Conservation (phyloP, 2,797 vertebrate genomes). For the Protosalanx chinensis region DNA sequence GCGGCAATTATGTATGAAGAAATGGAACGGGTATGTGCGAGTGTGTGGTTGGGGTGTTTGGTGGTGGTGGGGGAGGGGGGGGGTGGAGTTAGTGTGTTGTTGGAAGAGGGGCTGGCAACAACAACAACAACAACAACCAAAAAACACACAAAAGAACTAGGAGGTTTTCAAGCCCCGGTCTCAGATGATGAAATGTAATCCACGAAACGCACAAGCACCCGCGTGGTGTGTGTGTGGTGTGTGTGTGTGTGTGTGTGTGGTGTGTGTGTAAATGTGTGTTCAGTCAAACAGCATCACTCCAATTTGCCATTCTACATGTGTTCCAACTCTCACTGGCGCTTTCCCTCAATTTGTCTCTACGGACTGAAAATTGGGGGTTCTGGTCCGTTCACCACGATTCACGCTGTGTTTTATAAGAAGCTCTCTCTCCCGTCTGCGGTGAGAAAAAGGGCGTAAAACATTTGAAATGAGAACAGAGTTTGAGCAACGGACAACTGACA, state of each 20-base stretch:
- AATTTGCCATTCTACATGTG: conserved; percentile 7
- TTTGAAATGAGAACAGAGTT: background rate
- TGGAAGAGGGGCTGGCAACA: too few relatives aligned
- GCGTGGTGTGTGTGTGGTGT: conserved; percentile 22
- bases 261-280: conserved; percentile 39
- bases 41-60: too few relatives aligned
- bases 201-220: conserved; percentile 42
- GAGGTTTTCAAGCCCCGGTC: too few relatives aligned
- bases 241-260: conserved; percentile 1
- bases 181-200: too few relatives aligned
- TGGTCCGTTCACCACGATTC: conserved; percentile 21
- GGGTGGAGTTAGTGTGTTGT: conserved; percentile 16
- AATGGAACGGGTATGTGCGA: background rate
- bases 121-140: too few relatives aligned
- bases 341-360: background rate
- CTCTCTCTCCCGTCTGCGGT: too few relatives aligned
- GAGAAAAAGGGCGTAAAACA: background rate
- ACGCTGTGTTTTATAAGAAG: conserved; percentile 2
- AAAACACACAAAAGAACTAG: too few relatives aligned
- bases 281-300: too few relatives aligned
- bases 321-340: too few relatives aligned
- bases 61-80: conserved; percentile 37
- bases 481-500: background rate
- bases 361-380: conserved; percentile 18
- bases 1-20: conserved; percentile 52